phyloP scores from a whole-genome alignment of 2,113 vertebrate species.

The Spea multiplicata region DNA sequence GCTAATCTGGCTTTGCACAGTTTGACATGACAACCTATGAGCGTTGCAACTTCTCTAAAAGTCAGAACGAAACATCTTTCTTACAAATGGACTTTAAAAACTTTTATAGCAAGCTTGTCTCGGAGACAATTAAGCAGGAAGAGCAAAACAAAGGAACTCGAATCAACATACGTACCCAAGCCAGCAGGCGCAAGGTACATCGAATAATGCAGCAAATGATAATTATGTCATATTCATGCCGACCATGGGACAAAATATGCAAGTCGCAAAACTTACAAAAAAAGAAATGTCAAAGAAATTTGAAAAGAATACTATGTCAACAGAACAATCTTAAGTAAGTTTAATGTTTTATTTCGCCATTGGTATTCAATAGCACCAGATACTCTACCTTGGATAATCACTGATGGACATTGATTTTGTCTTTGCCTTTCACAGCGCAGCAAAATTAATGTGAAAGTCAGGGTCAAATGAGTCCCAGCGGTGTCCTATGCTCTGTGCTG shows the following conservation, averaged over 20 bases:
- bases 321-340: constrained; percentile 67
- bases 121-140: too few relatives aligned
- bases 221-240: too few relatives aligned
- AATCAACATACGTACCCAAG: too few relatives aligned
- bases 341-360: constrained; percentile 61
- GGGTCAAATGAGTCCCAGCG: constrained; percentile 72
- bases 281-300: not conserved
- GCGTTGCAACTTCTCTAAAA: too few relatives aligned
- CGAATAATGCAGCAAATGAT: too few relatives aligned
- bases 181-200: too few relatives aligned
- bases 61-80: too few relatives aligned
- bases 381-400: constrained; percentile 78
- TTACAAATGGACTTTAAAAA: too few relatives aligned
- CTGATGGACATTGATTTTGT: constrained; percentile 80
- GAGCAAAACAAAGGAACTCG: too few relatives aligned
- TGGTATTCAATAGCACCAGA: constrained; percentile 71
- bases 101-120: too few relatives aligned
- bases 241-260: not conserved
- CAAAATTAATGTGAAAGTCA: constrained; percentile 81
- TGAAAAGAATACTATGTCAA: constrained; percentile 65
- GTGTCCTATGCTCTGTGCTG: constrained; percentile 70
- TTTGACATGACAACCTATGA: too few relatives aligned
- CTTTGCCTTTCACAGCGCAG: constrained; percentile 78
- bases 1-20: too few relatives aligned
- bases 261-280: constrained; percentile 55